Evolutionary conservation across 2,797 vertebrate genomes (phyloP).

Genomic region (Lepus townsendii): DNA sequence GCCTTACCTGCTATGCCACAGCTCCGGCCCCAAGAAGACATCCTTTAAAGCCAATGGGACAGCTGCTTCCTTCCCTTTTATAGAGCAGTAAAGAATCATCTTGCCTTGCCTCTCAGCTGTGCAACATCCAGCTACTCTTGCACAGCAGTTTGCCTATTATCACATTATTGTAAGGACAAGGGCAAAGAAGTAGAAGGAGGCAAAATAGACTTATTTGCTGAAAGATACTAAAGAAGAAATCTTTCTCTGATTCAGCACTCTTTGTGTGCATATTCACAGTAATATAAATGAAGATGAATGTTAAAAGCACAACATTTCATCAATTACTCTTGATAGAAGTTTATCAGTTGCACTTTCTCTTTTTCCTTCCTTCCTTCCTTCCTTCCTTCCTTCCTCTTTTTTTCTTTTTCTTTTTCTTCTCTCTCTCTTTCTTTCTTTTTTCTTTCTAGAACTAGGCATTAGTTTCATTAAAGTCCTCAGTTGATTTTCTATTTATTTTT

Average conservation of each 20-base stretch:
- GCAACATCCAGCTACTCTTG: not conserved
- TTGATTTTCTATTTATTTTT: no score
- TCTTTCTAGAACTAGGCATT: not conserved
- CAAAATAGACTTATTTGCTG: not conserved
- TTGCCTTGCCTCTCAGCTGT: not conserved
- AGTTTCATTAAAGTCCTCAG: not conserved
- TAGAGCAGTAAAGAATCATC: not conserved
- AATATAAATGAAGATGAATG: not conserved
- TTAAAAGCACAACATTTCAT: not conserved
- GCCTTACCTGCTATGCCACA: no score
- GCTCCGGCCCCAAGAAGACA: not conserved
- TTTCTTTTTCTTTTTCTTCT: no score
- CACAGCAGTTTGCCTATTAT: not conserved
- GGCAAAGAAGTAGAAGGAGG: not conserved
- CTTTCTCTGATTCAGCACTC: not conserved
- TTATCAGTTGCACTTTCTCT: not conserved
- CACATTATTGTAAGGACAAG: not conserved
- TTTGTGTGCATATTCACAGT: not conserved
- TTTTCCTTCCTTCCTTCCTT: no score
- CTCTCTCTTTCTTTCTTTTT: not conserved
- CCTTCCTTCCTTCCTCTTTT: no score
- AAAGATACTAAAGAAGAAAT: not conserved
- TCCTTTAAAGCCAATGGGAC: not conserved
- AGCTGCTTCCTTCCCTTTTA: not conserved
- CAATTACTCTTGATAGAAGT: not conserved